Evolutionary conservation across 2,888 invertebrate genomes (phyloP), one percentile per base, ranked within the genome.

Genomic region (Dioctria linearis): DNA sequence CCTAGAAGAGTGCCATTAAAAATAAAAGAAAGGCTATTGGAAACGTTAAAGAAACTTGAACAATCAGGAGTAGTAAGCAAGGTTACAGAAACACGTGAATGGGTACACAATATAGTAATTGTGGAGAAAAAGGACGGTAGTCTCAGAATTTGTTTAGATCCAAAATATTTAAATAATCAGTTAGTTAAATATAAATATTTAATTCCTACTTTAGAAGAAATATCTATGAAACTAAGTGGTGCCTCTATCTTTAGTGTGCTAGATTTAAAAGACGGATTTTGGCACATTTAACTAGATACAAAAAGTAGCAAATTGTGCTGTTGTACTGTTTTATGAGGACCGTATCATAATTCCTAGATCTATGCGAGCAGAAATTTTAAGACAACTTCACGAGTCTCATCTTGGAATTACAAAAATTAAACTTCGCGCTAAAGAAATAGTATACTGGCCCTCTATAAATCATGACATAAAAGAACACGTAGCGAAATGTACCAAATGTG

Each of bases 241-340:
- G 85, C 85, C 8, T 65, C 81, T 6, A 85, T 83, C 54, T 84
- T 86, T 11, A 83, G 83, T 2, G 84, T 84, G 0, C 69, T 86
- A 3, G 84, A 84, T 81, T 54, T 83, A 0, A 85, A 83, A 43
- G 83, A 83, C 3, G 85, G 85, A 0, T 78, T 11, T 39, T 81
- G 69, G 40, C 73, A 81, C 43, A n/a, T 80, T 2, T 80, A 81
- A 5, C 13, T 86, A 40, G 80, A 81, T 9, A 43, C 80, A 11
- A 39, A 80, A 0, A 83, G 82, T 0, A 49, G 69, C 9, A 83
- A 84, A 13, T 80, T 83, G 5, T 85, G 85, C 5, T 84, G n/a
- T n/a, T n/a, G n/a, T n/a, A n/a, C n/a, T n/a, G n/a, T n/a, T n/a
- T n/a, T n/a, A n/a, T n/a, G n/a, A n/a, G n/a, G n/a, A n/a, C n/a